A percentile compares a stretch with the other conserved stretches of the same genome.
phyloP scores from a whole-genome alignment of 2,797 vertebrate species.

The Cuniculus paca region DNA sequence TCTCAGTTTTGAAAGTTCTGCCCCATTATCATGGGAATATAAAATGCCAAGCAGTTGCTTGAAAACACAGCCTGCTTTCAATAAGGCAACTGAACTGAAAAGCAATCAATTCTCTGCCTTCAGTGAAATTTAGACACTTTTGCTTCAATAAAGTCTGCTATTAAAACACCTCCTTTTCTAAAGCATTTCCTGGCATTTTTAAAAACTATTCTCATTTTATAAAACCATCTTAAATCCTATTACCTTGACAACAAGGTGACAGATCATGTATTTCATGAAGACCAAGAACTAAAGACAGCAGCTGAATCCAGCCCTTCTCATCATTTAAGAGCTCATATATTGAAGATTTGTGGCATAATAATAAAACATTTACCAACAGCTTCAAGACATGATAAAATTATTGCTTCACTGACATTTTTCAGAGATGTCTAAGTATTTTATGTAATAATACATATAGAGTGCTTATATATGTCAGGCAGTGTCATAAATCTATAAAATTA shows the following conservation, averaged over 20 bases:
- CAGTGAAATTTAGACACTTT: conserved; percentile 63
- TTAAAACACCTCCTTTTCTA: conserved; percentile 66
- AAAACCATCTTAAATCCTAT: conserved; percentile 68
- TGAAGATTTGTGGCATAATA: not conserved
- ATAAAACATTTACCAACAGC: not conserved
- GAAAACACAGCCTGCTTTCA: conserved; percentile 52
- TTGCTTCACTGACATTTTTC: not conserved
- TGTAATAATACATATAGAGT: conserved; percentile 2
- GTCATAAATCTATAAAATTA: conserved; percentile 56
- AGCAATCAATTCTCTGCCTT: conserved; percentile 72
- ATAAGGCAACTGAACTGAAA: not conserved
- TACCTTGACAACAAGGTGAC: conserved; percentile 70
- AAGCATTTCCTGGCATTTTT: conserved; percentile 67
- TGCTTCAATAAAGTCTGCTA: conserved; percentile 53
- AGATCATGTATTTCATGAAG: conserved; percentile 28
- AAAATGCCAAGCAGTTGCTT: conserved; percentile 66
- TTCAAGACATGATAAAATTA: not conserved
- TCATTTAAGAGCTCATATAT: conserved; percentile 1
- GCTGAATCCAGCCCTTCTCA: conserved; percentile 36
- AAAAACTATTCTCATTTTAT: conserved; percentile 72
- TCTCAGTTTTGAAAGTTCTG: conserved; percentile 43
- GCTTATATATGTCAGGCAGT: not conserved
- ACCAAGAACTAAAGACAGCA: conserved; percentile 40
- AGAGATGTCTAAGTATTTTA: conserved; percentile 36
- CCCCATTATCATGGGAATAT: conserved; percentile 10